Conservation (phyloP, 2,113 vertebrate genomes). For the Gymnorhina tibicen region DNA sequence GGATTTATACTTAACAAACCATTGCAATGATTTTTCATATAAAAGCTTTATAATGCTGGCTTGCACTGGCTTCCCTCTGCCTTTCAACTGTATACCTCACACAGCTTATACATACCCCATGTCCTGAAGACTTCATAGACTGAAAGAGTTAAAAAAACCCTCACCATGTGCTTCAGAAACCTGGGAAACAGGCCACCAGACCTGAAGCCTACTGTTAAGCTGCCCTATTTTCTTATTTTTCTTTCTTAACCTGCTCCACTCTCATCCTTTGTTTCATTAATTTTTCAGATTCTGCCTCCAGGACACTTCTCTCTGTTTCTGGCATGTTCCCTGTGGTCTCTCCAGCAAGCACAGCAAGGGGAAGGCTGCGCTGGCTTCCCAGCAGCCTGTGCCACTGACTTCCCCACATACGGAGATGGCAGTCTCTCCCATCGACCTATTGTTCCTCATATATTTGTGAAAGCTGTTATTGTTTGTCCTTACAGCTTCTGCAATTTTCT, state of each 20-base stretch:
- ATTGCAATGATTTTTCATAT: not conserved
- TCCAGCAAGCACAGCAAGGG: not conserved
- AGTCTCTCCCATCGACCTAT: not conserved
- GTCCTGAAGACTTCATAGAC: not conserved
- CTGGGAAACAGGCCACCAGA: not conserved
- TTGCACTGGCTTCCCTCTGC: not conserved
- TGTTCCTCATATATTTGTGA: not conserved
- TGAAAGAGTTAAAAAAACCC: not conserved
- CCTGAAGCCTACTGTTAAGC: not conserved
- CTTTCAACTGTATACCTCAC: not conserved
- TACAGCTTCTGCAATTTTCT: conserved; percentile 4
- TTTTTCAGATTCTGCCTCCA: conserved; percentile 48
- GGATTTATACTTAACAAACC: not conserved
- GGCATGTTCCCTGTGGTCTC: not conserved
- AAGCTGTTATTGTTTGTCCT: not conserved
- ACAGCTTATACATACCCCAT: not conserved
- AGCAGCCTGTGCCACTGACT: not conserved
- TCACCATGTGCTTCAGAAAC: not conserved
- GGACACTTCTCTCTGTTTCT: not conserved
- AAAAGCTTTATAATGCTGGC: not conserved
- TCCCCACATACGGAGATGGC: not conserved
- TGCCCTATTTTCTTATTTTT: conserved; percentile 26
- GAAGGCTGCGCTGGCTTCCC: not conserved
- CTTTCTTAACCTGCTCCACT: not conserved
- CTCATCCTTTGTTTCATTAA: conserved; percentile 25